These are phyloP conservation scores for Catharus ustulatus DNA, from an alignment of 2,797 vertebrate genomes.

Conservation along the genomic window DNA sequence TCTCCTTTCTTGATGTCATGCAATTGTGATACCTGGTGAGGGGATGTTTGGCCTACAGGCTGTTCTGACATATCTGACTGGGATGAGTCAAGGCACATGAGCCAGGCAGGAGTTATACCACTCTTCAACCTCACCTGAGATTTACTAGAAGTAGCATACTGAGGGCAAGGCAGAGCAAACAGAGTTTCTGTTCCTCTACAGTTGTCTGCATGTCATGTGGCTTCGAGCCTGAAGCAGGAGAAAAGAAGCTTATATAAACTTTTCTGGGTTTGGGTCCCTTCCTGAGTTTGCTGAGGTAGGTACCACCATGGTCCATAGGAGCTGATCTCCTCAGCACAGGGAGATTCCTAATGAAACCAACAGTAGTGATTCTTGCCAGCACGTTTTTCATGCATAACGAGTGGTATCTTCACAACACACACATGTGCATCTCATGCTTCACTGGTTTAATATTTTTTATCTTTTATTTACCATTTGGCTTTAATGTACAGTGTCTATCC, in stretches of 20 bases:
- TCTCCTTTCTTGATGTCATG: neutral
- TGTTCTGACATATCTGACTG: neutral
- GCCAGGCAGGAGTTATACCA: neutral
- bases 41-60: neutral
- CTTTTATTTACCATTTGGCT: neutral
- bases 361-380: neutral
- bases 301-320: fast-evolving
- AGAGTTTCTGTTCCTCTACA: neutral
- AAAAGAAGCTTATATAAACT: neutral
- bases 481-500: neutral
- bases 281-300: neutral
- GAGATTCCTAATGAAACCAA: neutral
- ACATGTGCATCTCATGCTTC: neutral
- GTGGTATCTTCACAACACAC: neutral
- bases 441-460: neutral
- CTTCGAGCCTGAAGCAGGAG: neutral
- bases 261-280: neutral
- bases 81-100: neutral
- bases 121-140: neutral
- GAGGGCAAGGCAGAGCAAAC: neutral
- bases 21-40: fast-evolving
- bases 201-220: neutral
- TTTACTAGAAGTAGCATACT: neutral
- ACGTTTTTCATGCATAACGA: neutral
- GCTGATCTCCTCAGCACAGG: neutral